Evolutionary conservation across 92 coral and sea anemone genomes (phyloP), one percentile per base, ranked within the genome.

Genomic region (Nematostella vectensis): DNA sequence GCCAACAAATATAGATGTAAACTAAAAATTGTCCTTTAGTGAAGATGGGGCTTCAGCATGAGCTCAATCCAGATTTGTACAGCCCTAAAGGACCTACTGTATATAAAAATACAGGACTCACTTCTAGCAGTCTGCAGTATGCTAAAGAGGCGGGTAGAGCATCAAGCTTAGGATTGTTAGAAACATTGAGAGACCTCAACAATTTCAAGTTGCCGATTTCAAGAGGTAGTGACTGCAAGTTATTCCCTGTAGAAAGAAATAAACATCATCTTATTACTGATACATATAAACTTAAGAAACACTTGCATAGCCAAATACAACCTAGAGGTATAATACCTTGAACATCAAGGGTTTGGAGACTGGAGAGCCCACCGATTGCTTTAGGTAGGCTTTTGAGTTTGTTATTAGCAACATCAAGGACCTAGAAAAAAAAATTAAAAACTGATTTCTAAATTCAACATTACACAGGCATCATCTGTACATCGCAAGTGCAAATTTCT

Each of bases 91-190:
- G n/a, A n/a, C n/a, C n/a, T n/a, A n/a, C n/a, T n/a, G n/a, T n/a
- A n/a, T n/a, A n/a, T n/a, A n/a, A n/a, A n/a, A n/a, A n/a, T n/a
- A n/a, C n/a, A n/a, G n/a, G n/a, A n/a, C 60, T 69, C 50, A 86
- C 96, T 80, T 91, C 98, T 24, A 91, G 65, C 1, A 95, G 72
- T 63, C 96, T 68, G 4, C 89, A 88, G 65, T 73, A 62, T 11
- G 96, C 98, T 57, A 91, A 57, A 17, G 88, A 59, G 3, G 71
- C 76, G 0, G 87, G 89, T 47, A 91, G 57, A 11, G 83, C 70
- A 28, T 65, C 74, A 31, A 88, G 57, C 64, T 71, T 77, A 11
- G 68, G 70, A 63, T 91, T 91, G 37, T 78, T 82, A 30, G 88
- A 63, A 33, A 91, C 53, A 70, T 81, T 86, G 20, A 91, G 69